Base-by-base conservation (phyloP, 2,888 invertebrate genomes). In the Bursaphelenchus okinawaensis region DNA sequence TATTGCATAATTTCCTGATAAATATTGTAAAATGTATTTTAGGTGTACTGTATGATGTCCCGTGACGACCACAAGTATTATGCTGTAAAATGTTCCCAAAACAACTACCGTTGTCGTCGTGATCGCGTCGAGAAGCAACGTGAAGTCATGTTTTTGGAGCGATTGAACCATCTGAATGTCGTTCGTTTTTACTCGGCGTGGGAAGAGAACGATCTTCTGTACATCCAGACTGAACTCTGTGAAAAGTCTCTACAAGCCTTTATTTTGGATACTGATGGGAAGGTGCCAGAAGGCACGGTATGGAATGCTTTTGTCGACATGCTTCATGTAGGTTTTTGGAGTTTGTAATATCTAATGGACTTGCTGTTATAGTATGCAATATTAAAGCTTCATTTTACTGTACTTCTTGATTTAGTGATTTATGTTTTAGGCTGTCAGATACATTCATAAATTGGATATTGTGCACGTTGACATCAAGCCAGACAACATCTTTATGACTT, bases 391-490 rank as follows among this genome's bases (percentile, higher is more conserved):
- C 19, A 1, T 24, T 4, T 12, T 2, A n/a, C 6, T 54, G 22
- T 12, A 40, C 16, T 40, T 40, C 16, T 40, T 40, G 40, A 40
- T 16, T 40, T 12, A 12, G 16, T 40, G 40, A 40, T 0, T 64
- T 62, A 16, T 62, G 16, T 66, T 60, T 19, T 31, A 75, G 72
- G 79, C 78, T 0, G 82, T 90, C 2, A 87, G 88, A 75, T 88
- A 88, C 77, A 83, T 90, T 23, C 90, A 90, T 80, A 87, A 31
- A 9, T 58, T 63, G 20, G 57, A 69, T 29, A 84, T 89, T 31
- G 85, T 90, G 31, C 90, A 90, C 81, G 85, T 90, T 83, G 90
- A 90, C 83, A 88, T 90, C 40, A 90, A 90, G 83, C 88, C 90
- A 54, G 90, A 89, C 60, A 90, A 90, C 83, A 89, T 90, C 58